Base-by-base conservation (phyloP, 2,113 vertebrate species). In the Peromyscus leucopus region DNA sequence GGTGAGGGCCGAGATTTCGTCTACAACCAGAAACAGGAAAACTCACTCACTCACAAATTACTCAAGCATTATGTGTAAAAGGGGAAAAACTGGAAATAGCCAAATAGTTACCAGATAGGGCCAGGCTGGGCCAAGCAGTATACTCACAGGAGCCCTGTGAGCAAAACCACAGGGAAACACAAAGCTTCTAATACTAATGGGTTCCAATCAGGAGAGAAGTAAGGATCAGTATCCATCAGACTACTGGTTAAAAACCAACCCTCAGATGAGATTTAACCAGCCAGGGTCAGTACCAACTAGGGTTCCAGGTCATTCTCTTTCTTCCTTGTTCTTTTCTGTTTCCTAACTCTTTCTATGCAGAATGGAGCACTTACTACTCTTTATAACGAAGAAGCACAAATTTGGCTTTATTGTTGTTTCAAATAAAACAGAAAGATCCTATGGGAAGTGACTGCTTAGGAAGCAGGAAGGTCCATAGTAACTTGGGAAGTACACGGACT, bases 241-340 rank as follows among this genome's bases (percentile, higher is more conserved):
- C 33, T 92, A 55, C 16, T 57, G 65, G 31, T 93, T 15, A 79
- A 55, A 94, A 92, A n/a, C n/a, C 24, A 69, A 31, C 16, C 33
- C 65, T 17, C 31, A 26, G 21, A 83, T 55, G 15, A 48, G 51
- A 84, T 42, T 42, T 28, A 63, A 94, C 94, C 7, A 21, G 51
- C 51, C 36, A 61, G 33, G 28, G n/a, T 42, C 57, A 28, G n/a
- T 6, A 6, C 57, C 75, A 46, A 55, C 28, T 31, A 13, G 46
- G 82, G n/a, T 59, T 65, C 36, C 0, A 72, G 48, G 86, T n/a
- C 16, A 48, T n/a, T 91, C 93, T 61, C 75, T 89, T 76, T 82
- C 78, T 94, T 92, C 87, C 83, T 87, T 46, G 26, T 39, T 79
- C 42, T 90, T 84, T 22, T 76, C 85, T 71, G 74, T 84, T 95